phyloP scores from a whole-genome alignment of 2,888 invertebrate genomes.

The Lasiommata megera region DNA sequence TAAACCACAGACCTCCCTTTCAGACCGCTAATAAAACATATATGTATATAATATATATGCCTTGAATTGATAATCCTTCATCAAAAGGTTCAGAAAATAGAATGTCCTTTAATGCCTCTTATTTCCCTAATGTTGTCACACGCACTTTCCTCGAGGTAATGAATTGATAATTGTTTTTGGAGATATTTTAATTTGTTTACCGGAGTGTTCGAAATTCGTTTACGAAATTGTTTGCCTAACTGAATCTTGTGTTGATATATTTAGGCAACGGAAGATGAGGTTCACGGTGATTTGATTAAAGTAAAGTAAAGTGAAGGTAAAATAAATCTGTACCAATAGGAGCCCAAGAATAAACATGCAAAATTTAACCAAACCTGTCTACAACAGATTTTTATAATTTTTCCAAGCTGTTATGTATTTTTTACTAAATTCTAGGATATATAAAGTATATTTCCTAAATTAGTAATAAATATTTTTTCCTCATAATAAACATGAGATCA shows the following conservation, averaged over 20 bases:
- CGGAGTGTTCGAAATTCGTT: slow-evolving; percentile 16
- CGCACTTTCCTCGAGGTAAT: slow-evolving; percentile 17
- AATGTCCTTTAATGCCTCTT: slow-evolving; percentile 5
- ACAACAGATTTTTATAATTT: too few species aligned
- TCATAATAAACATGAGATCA: too few species aligned
- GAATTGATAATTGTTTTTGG: slow-evolving; percentile 25
- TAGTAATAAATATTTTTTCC: too few species aligned
- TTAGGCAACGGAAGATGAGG: slow-evolving; percentile 1
- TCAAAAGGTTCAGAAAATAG: not conserved
- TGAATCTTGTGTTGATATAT: slow-evolving; percentile 9
- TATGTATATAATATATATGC: not conserved
- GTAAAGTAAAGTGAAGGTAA: not conserved
- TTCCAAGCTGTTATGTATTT: too few species aligned
- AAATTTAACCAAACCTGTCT: too few species aligned
- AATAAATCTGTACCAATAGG: too few species aligned
- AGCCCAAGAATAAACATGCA: too few species aligned
- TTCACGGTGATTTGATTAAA: not conserved
- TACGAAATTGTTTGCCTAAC: slow-evolving; percentile 17
- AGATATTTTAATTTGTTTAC: slow-evolving; percentile 25
- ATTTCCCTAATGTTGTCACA: slow-evolving; percentile 10
- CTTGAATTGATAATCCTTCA: not conserved
- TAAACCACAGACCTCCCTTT: too few species aligned
- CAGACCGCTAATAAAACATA: not conserved
- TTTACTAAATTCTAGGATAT: too few species aligned
- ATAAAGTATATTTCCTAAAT: too few species aligned